Evolutionary conservation across 2,797 vertebrate species (phyloP).

Genomic region (Coendou prehensilis): DNA sequence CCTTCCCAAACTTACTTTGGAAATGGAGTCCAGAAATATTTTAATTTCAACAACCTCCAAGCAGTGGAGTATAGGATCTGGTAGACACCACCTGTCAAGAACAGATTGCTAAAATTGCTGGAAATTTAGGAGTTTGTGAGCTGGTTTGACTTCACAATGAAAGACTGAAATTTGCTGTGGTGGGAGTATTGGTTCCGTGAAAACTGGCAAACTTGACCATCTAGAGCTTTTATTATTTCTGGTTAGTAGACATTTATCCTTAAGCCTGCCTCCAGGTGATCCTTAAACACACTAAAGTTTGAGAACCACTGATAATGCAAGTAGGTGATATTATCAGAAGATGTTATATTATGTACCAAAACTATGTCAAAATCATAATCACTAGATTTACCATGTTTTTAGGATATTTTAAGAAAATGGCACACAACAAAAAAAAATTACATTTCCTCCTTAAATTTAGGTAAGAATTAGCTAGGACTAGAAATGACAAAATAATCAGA

Average conservation of each 20-base stretch:
- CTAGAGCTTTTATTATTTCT: neutral
- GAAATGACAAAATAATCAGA: neutral
- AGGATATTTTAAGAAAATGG: neutral
- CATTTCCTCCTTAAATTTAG: slow-evolving; percentile 40
- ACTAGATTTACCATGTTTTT: neutral
- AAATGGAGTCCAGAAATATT: neutral
- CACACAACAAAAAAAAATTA: neutral
- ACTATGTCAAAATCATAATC: neutral
- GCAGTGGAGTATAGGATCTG: neutral
- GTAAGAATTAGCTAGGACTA: slow-evolving; percentile 21
- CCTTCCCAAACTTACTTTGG: neutral
- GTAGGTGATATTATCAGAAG: neutral
- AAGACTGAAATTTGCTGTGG: neutral
- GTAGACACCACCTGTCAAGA: neutral
- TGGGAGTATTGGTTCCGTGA: neutral
- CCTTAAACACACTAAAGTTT: neutral
- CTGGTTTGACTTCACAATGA: neutral
- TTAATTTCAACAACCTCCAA: neutral
- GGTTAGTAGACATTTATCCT: neutral
- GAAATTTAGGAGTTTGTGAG: neutral
- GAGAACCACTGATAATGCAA: neutral
- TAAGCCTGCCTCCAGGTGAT: neutral
- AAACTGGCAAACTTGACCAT: neutral
- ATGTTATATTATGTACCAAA: neutral
- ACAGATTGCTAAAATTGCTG: neutral